A percentile compares a stretch with the other conserved stretches of the same genome.
Evolutionary conservation across 2,888 invertebrate genomes (phyloP).

Genomic region (Tiphia femorata): DNA sequence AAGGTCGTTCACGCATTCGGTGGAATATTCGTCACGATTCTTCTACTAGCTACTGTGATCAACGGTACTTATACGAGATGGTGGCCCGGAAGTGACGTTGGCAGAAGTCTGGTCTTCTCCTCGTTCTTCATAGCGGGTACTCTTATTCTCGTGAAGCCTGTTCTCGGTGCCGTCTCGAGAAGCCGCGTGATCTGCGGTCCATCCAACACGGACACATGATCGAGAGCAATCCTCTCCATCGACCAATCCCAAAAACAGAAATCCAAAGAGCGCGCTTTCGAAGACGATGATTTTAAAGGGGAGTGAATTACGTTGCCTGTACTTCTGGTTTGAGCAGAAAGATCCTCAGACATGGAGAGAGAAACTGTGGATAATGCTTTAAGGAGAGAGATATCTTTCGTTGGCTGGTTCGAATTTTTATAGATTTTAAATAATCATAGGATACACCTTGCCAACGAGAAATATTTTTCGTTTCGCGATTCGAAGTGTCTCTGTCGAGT

Average conservation of each 20-base stretch:
- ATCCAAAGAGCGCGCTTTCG: too few relatives aligned
- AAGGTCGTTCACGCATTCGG: conserved; percentile 59
- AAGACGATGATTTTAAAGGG: too few relatives aligned
- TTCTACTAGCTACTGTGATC: conserved; percentile 57
- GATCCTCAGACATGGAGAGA: too few relatives aligned
- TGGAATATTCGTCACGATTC: conserved; percentile 53
- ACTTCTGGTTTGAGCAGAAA: too few relatives aligned
- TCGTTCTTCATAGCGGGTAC: conserved; percentile 56
- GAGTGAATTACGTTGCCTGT: too few relatives aligned
- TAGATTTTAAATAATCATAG: too few relatives aligned
- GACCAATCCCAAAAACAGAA: not conserved
- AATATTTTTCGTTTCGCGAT: too few relatives aligned
- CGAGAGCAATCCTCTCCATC: not conserved
- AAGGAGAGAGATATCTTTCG: too few relatives aligned
- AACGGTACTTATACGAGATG: conserved; percentile 56
- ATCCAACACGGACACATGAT: conserved; percentile 17
- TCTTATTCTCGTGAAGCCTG: conserved; percentile 57
- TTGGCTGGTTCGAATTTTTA: too few relatives aligned
- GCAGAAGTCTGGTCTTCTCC: conserved; percentile 49
- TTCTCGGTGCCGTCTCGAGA: conserved; percentile 54
- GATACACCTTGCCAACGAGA: too few relatives aligned
- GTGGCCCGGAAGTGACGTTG: conserved; percentile 47
- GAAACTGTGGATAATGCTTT: too few relatives aligned
- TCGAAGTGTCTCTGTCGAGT: too few relatives aligned
- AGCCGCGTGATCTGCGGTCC: conserved; percentile 45